These are phyloP conservation scores for Sterna hirundo DNA, from an alignment of 2,113 vertebrate species.

Conservation along the genomic window DNA sequence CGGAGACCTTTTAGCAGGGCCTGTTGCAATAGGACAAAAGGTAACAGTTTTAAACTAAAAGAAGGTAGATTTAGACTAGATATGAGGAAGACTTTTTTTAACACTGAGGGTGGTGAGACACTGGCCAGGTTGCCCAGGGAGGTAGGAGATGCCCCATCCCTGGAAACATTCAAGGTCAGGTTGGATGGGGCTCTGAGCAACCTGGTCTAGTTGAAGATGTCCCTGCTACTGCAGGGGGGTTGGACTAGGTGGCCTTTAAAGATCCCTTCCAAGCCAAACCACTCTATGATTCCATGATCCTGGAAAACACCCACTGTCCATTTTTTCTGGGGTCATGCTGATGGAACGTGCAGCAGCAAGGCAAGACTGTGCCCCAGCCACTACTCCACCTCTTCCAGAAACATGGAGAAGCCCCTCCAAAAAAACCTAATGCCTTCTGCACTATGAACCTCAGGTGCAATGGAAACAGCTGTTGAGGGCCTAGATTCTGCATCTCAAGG, in stretches of 20 bases:
- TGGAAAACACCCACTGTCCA: neutral
- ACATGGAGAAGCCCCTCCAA: fast-evolving
- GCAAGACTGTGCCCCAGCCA: neutral
- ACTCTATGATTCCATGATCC: neutral
- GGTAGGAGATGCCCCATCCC: neutral
- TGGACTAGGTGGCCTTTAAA: neutral
- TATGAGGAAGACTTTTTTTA: neutral
- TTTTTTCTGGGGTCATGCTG: neutral
- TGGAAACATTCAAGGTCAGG: neutral
- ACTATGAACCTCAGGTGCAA: neutral
- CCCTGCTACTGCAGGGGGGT: neutral
- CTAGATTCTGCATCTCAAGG: neutral
- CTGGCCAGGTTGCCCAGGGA: neutral
- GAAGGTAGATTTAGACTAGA: neutral
- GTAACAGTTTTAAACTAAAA: neutral
- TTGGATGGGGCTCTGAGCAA: neutral
- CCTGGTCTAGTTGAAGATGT: too few species aligned
- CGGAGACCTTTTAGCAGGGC: neutral
- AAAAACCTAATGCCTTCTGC: neutral
- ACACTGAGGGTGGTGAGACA: neutral
- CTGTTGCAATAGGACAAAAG: neutral
- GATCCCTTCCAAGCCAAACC: neutral
- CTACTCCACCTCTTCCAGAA: neutral
- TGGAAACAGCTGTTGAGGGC: neutral
- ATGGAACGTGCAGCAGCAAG: neutral